phyloP scores from a whole-genome alignment of 1,140 invertebrate genomes.

The Drosophila auraria region DNA sequence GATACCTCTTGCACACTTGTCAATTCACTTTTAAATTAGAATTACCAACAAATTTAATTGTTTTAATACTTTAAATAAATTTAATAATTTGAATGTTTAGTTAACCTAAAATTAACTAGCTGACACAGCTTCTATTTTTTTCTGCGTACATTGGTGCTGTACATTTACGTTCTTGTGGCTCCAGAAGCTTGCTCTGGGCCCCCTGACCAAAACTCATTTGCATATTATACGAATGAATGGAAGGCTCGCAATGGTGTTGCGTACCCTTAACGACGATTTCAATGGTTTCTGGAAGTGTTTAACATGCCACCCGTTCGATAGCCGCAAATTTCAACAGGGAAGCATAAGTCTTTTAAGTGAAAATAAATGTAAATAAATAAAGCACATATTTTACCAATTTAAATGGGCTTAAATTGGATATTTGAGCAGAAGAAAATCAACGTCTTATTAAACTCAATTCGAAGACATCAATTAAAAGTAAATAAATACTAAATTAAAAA shows the following conservation, averaged over 20 bases:
- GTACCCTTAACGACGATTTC: constrained; percentile 12
- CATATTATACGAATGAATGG: constrained; percentile 6
- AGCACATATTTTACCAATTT: not conserved
- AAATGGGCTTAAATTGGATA: too few relatives aligned
- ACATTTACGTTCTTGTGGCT: constrained; percentile 7
- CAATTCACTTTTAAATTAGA: too few relatives aligned
- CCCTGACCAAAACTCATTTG: constrained; percentile 25
- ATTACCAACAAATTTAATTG: not conserved
- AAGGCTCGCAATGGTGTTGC: constrained; percentile 1
- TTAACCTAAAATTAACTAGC: not conserved
- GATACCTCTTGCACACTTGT: too few relatives aligned
- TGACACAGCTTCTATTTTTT: not conserved
- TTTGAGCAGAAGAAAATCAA: not conserved
- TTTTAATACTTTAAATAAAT: not conserved
- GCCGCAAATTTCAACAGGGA: not conserved
- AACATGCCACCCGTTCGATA: not conserved
- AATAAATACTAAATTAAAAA: not conserved
- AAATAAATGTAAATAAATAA: not conserved
- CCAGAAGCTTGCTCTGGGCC: constrained; percentile 2
- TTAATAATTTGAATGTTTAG: not conserved
- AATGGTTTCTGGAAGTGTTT: constrained; percentile 21
- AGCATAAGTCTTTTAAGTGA: too few relatives aligned
- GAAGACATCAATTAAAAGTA: too few relatives aligned
- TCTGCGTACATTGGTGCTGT: not conserved
- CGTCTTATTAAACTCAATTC: not conserved